Percentiles rank a stretch among this genome's conserved stretches.
Evolutionary conservation across 1,140 invertebrate genomes (phyloP).

Genomic region (Habropoda laboriosa): DNA sequence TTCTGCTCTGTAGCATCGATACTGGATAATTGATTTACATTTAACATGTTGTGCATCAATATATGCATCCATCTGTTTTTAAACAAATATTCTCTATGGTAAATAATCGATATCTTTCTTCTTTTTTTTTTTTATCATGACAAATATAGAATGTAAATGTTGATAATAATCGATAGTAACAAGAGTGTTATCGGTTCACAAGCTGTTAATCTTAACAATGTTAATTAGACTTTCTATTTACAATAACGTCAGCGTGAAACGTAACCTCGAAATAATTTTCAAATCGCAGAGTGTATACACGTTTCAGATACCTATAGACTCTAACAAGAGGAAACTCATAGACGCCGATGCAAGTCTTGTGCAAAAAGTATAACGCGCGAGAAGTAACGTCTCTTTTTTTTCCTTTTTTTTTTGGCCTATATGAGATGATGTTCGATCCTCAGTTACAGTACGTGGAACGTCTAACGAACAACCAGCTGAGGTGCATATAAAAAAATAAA

Average conservation of each 20-base stretch:
- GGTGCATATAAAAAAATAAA: conserved; percentile 47
- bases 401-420: conserved; percentile 19
- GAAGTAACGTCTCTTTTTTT: background rate
- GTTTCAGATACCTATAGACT: background rate
- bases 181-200: conserved; percentile 9
- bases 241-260: conserved; percentile 5
- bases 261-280: background rate
- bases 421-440: background rate
- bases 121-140: background rate
- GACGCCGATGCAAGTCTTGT: background rate
- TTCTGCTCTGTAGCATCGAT: background rate
- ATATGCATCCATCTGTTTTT: background rate
- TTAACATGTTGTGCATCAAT: background rate
- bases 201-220: conserved; percentile 9
- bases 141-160: background rate
- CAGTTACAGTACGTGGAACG: background rate
- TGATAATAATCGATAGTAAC: background rate
- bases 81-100: background rate
- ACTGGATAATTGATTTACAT: background rate
- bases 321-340: conserved; percentile 9
- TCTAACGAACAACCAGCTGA: conserved; percentile 5
- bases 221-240: conserved; percentile 22
- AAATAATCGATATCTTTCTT: background rate
- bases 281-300: background rate
- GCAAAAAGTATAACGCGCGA: background rate